A percentile compares a stretch with the other conserved stretches of the same genome.
phyloP scores from a whole-genome alignment of 2,888 invertebrate genomes.

The Ectemnius lituratus region DNA sequence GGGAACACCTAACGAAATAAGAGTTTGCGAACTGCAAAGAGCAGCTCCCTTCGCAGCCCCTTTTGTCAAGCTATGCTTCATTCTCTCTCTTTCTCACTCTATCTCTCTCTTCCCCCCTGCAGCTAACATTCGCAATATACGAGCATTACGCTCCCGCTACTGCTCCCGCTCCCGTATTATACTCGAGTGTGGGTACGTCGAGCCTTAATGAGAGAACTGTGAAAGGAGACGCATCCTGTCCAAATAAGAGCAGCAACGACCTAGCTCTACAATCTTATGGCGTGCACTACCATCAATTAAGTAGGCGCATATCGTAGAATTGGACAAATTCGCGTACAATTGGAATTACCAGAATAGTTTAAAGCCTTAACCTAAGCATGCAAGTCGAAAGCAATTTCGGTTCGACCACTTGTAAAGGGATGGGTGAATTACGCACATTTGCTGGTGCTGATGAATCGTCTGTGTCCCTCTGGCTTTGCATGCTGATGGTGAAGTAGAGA shows the following conservation, averaged over 20 bases:
- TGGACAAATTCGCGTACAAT: no score
- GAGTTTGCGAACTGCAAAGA: slow-evolving; percentile 5
- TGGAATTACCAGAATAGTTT: no score
- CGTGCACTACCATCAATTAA: background rate
- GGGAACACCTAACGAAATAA: slow-evolving; percentile 10
- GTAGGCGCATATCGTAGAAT: no score
- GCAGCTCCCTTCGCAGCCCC: slow-evolving; percentile 4
- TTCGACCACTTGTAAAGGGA: no score
- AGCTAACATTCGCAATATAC: no score
- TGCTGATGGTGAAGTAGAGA: background rate
- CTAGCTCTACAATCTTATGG: background rate
- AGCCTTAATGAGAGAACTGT: background rate
- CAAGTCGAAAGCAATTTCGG: no score
- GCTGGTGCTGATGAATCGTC: no score
- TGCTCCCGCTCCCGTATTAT: background rate
- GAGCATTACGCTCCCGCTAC: background rate
- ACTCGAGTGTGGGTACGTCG: background rate
- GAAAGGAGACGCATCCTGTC: background rate
- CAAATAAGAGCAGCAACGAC: background rate
- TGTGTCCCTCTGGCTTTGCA: background rate
- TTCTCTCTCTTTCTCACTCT: no score
- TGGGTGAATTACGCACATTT: no score
- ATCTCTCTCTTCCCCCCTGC: no score
- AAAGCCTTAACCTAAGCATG: no score
- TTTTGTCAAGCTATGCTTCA: background rate